phyloP scores from a whole-genome alignment of 2,113 vertebrate genomes.

The Micronycteris hirsuta region DNA sequence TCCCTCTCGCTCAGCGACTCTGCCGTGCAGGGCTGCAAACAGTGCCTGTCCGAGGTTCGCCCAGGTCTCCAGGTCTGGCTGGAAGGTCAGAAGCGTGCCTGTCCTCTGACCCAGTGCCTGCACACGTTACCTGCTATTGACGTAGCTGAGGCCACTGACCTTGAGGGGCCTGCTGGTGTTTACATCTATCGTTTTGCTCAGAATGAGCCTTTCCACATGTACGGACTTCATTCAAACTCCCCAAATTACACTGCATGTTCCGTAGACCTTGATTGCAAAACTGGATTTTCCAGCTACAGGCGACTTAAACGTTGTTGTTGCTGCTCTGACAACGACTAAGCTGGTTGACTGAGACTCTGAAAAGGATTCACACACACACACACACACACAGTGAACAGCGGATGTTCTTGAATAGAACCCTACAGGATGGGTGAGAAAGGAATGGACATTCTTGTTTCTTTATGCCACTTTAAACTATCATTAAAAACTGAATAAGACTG shows the following conservation, averaged over 20 bases:
- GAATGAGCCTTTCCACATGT: background rate
- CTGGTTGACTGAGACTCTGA: background rate
- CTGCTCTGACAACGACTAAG: background rate
- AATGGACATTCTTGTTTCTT: background rate
- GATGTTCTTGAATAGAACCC: background rate
- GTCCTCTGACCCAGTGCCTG: background rate
- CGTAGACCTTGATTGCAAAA: background rate
- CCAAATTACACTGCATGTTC: background rate
- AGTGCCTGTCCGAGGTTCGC: background rate
- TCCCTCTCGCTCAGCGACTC: background rate
- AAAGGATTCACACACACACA: too few relatives aligned
- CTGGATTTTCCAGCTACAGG: background rate
- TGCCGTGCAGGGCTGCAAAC: background rate
- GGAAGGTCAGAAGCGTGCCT: background rate
- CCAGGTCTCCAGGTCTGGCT: background rate
- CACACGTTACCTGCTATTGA: background rate
- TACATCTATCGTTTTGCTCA: background rate
- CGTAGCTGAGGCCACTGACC: background rate
- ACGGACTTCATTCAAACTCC: background rate
- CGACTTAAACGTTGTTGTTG: background rate
- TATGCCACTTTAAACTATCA: background rate
- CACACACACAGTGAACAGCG: too few relatives aligned
- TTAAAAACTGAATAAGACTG: background rate
- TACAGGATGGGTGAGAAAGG: background rate
- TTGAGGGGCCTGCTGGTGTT: background rate